Evolutionary conservation across 2,113 vertebrate genomes (phyloP).

Genomic region (Elephas maximus): DNA sequence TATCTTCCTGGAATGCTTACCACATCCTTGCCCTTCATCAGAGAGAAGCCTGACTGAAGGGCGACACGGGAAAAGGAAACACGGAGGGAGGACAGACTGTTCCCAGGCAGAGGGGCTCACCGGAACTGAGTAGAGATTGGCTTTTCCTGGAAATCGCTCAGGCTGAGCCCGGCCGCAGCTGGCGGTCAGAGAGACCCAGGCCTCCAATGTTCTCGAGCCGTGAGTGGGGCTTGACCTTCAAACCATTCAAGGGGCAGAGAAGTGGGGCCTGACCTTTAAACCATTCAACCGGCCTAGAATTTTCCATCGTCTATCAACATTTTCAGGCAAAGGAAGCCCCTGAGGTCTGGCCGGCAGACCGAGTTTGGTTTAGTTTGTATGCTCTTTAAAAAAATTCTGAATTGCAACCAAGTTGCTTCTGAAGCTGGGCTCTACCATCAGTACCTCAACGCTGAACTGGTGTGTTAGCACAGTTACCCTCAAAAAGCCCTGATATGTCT

Average conservation of each 20-base stretch:
- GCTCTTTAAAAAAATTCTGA: neutral
- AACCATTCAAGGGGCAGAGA: neutral
- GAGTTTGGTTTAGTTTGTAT: neutral
- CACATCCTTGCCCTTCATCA: accelerated
- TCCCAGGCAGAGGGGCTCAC: neutral
- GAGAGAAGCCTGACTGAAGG: accelerated
- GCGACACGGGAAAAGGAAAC: too few relatives aligned
- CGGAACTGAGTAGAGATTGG: neutral
- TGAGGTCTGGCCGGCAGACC: neutral
- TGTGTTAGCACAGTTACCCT: neutral
- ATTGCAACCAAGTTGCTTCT: accelerated
- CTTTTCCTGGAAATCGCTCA: neutral
- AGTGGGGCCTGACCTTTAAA: neutral
- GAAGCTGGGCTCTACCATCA: neutral
- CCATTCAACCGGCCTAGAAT: neutral
- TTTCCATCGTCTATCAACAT: neutral
- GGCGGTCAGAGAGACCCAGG: neutral
- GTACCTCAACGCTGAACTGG: neutral
- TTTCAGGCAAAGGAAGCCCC: neutral
- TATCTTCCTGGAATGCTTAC: accelerated
- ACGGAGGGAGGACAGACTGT: accelerated
- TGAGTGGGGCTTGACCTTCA: neutral
- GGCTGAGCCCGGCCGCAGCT: neutral
- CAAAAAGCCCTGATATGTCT: neutral
- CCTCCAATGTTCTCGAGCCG: accelerated